Percentiles rank a stretch among this genome's conserved stretches.
Conservation (phyloP, 2,797 vertebrate species). For the Sebastes hubbsi region DNA sequence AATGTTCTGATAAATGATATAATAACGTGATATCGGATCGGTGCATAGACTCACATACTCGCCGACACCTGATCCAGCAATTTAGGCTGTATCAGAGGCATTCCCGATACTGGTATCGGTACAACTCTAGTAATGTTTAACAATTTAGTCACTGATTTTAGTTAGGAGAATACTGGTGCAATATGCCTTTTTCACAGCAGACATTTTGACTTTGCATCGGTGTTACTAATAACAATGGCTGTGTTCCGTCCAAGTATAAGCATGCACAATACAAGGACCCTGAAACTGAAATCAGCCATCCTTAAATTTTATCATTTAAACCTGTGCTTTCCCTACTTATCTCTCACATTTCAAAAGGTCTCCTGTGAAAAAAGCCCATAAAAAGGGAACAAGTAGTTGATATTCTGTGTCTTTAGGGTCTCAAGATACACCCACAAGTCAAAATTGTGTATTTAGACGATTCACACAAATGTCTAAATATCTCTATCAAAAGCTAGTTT, state of each 20-base stretch:
- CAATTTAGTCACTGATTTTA: not conserved
- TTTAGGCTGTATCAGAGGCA: no score
- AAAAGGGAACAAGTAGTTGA: not conserved
- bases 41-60: no score
- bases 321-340: not conserved
- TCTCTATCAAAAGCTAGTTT: not conserved
- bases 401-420: not conserved
- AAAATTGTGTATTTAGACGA: not conserved
- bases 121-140: no score
- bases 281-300: not conserved
- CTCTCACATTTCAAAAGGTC: not conserved
- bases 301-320: not conserved
- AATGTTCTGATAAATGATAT: no score
- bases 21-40: fast-evolving
- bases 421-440: not conserved
- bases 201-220: not conserved
- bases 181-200: not conserved
- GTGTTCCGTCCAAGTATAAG: not conserved
- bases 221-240: not conserved
- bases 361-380: no score
- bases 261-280: not conserved
- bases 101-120: no score
- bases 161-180: not conserved
- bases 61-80: no score
- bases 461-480: not conserved